phyloP scores from a whole-genome alignment of 2,113 vertebrate genomes.

The Montifringilla adamsi region DNA sequence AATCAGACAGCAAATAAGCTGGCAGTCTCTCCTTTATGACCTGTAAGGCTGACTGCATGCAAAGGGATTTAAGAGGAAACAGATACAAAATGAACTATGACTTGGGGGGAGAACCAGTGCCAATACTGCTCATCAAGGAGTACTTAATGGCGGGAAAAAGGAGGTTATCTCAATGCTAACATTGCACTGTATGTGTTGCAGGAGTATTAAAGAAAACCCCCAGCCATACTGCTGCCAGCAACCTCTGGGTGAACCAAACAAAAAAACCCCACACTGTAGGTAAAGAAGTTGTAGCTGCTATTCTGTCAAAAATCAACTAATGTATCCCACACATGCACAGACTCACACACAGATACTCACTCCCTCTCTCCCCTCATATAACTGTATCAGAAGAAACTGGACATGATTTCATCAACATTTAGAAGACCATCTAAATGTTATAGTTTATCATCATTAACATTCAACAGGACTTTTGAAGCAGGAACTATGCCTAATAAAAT shows the following conservation, averaged over 20 bases:
- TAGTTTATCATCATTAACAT: not conserved
- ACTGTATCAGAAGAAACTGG: not conserved
- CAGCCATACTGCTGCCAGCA: not conserved
- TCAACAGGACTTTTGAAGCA: not conserved
- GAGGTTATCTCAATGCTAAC: not conserved
- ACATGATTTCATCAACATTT: not conserved
- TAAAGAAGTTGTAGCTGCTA: not conserved
- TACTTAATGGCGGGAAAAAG: not conserved
- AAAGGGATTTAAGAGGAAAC: slow-evolving; percentile 53
- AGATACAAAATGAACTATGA: slow-evolving; percentile 48
- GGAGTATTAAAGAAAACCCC: not conserved
- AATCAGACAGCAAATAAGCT: not conserved
- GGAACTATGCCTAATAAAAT: not conserved
- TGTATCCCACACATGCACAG: not conserved
- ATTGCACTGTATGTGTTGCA: not conserved
- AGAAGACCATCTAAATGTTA: not conserved
- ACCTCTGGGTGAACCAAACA: not conserved
- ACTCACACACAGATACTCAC: not conserved
- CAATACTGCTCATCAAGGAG: not conserved
- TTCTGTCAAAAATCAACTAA: not conserved
- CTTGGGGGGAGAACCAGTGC: not conserved
- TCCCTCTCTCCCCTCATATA: not conserved
- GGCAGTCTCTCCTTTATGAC: not conserved
- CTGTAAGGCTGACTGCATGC: not conserved
- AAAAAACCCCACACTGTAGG: not conserved